Evolutionary conservation across 2,797 vertebrate species (phyloP).

Genomic region (Myioborus miniatus): DNA sequence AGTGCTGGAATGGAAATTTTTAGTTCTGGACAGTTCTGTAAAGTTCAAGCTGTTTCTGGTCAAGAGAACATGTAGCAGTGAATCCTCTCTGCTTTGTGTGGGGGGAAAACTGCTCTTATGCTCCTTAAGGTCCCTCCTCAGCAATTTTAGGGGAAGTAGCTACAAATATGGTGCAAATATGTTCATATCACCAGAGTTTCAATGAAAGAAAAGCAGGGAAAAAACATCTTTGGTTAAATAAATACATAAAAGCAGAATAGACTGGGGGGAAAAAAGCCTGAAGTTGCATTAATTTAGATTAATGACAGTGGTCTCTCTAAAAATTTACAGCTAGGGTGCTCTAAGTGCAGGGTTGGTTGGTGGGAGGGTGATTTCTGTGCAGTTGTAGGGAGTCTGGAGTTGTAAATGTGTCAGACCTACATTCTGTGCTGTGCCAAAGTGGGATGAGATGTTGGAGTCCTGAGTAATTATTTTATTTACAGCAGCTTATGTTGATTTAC

Average conservation of each 20-base stretch:
- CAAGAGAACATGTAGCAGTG: background rate
- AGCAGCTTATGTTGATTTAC: background rate
- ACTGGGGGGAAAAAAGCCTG: background rate
- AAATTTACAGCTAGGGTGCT: background rate
- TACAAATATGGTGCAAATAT: background rate
- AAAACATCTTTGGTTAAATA: background rate
- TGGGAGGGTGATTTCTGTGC: background rate
- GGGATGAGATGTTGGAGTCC: background rate
- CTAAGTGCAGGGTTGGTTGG: background rate
- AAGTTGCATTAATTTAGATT: background rate
- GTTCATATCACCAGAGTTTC: background rate
- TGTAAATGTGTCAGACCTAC: background rate
- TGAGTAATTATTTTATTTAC: background rate
- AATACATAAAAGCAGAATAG: background rate
- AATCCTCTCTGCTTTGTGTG: background rate
- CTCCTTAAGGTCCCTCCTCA: background rate
- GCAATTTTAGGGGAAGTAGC: background rate
- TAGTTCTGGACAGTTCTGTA: background rate
- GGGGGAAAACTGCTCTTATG: background rate
- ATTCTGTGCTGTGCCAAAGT: background rate
- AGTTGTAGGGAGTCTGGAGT: background rate
- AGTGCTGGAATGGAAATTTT: background rate
- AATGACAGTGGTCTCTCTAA: background rate
- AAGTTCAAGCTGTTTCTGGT: background rate
- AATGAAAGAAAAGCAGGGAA: background rate